Base-by-base conservation (phyloP, 2,113 vertebrate genomes). In the Oncorhynchus nerka region DNA sequence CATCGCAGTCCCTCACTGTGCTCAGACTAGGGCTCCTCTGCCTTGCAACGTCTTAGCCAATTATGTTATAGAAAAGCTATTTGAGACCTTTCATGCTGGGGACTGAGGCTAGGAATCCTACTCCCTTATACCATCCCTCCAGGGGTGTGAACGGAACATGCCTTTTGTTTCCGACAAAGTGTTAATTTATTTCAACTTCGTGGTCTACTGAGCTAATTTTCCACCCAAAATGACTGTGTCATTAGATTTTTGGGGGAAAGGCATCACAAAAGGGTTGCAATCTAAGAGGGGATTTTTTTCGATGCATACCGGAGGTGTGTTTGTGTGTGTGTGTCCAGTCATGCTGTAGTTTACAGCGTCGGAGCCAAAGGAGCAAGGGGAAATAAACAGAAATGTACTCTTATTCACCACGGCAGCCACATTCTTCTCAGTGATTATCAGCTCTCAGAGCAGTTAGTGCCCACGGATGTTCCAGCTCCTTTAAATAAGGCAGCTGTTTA, bases 401-500 rank as follows among this genome's bases (percentile, higher is more conserved):
- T 61, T 78, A n/a, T 81, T 84, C 48, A 20, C 84, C 70, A 76
- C 64, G 68, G 83, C 75, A 84, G 87, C 84, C 45, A 74, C 74
- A 68, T 79, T 77, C 79, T 70, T 78, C 20, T 8, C 13, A 11
- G 13, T 70, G 59, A 64, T 48, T 71, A 76, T 75, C 81, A 61
- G 55, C 32, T 55, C 74, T 68, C 71, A 68, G 39, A 71, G 55
- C 59, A 76, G 69, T 75, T 45, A 45, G 39, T 11, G 39, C 39
- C 39, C 39, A 11, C 2, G 39, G 39, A 45, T 11, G 39, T 45
- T 81, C 75, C 85, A 80, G 71, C 77, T 75, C 72, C 69, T 70
- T 80, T 81, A 70, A 72, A 80, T 55, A 3, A 74, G 64, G 62
- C 88, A 89, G 85, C 87, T 86, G 86, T 34, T 71, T 49, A 49